Evolutionary conservation across 2,113 vertebrate genomes (phyloP).

Genomic region (Phylloscopus trochiloides): DNA sequence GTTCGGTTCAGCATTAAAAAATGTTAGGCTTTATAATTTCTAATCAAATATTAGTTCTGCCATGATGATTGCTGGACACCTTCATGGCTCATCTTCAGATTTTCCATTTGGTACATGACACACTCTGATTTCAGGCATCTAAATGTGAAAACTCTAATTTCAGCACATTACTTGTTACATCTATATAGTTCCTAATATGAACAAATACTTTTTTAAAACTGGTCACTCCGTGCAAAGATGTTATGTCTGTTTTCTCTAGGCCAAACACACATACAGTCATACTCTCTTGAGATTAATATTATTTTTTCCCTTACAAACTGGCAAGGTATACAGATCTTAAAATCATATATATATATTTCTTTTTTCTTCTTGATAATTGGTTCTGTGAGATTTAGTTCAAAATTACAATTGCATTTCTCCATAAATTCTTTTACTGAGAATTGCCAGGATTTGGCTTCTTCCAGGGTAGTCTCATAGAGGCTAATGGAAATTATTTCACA

Average conservation of each 20-base stretch:
- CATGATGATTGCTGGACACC: background rate
- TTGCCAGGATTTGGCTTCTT: background rate
- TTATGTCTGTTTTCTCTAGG: background rate
- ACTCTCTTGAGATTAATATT: background rate
- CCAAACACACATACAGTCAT: background rate
- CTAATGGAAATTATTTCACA: background rate
- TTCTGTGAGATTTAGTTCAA: background rate
- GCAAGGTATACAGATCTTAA: background rate
- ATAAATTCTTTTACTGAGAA: background rate
- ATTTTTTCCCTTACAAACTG: background rate
- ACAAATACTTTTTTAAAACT: background rate
- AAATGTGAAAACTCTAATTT: background rate
- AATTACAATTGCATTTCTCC: background rate
- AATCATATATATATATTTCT: background rate
- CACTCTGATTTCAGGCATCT: background rate
- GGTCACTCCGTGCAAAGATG: background rate
- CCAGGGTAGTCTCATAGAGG: background rate
- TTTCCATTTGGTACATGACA: background rate
- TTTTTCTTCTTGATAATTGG: background rate
- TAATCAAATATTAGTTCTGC: background rate
- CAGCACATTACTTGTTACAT: background rate
- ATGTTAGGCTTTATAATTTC: conserved; percentile 1
- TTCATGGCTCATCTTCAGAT: background rate
- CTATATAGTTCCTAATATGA: background rate
- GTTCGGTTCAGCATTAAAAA: background rate